phyloP scores from a whole-genome alignment of 2,888 invertebrate species.

The Yponomeuta cagnagella region DNA sequence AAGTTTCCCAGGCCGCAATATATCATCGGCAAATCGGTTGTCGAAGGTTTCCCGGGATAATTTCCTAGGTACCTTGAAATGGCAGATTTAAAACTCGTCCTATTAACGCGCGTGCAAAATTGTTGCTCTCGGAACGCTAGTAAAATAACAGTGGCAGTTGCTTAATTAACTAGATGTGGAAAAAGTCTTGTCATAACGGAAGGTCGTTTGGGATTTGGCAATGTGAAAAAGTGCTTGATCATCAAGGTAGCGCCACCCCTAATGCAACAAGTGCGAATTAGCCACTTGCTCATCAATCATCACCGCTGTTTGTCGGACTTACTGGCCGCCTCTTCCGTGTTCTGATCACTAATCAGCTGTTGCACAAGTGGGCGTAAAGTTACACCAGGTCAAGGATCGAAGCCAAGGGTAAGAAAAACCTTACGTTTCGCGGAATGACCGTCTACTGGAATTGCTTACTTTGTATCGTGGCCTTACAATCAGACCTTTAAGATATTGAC shows the following conservation, averaged over 20 bases:
- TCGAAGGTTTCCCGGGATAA: slow-evolving; percentile 31
- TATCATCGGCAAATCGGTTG: slow-evolving; percentile 59
- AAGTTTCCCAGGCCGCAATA: slow-evolving; percentile 46
- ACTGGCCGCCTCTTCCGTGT: slow-evolving; percentile 17
- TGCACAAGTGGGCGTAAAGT: neutral
- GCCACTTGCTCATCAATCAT: slow-evolving; percentile 16
- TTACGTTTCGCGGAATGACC: neutral
- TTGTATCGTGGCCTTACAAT: neutral
- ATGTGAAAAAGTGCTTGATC: neutral
- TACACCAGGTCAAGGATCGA: neutral
- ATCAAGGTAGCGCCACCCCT: slow-evolving; percentile 14
- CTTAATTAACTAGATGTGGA: neutral
- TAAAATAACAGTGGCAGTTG: neutral
- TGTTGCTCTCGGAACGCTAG: neutral
- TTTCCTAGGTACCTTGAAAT: slow-evolving; percentile 37
- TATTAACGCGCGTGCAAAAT: slow-evolving; percentile 15
- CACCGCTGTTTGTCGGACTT: neutral
- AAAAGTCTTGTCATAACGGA: neutral
- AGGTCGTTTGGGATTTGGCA: slow-evolving; percentile 8
- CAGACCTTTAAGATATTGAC: slow-evolving; percentile 3
- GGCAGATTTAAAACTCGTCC: slow-evolving; percentile 33
- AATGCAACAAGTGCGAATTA: slow-evolving; percentile 17
- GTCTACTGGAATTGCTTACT: neutral
- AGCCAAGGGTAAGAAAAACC: neutral
- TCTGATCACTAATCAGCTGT: slow-evolving; percentile 11